Evolutionary conservation across 2,888 invertebrate genomes (phyloP).

Genomic region (Folsomia candida): DNA sequence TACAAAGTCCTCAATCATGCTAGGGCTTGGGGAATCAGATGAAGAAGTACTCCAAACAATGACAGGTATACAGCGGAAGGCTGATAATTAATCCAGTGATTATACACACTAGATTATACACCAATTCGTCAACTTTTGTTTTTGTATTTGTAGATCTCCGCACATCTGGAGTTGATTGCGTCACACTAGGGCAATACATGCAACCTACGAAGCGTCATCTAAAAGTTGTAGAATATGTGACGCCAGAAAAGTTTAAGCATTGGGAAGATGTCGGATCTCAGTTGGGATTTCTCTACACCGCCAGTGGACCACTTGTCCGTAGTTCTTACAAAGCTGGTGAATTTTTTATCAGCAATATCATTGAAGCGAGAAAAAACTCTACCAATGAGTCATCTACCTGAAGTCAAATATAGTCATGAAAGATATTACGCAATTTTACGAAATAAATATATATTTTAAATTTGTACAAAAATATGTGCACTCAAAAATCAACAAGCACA

Average conservation of each 20-base stretch:
- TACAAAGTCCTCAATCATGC: slow-evolving; percentile 97
- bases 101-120: not conserved
- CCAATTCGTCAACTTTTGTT: too few relatives aligned
- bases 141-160: slow-evolving; percentile 67
- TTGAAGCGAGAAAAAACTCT: slow-evolving; percentile 59
- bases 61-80: slow-evolving; percentile 59
- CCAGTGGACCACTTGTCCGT: slow-evolving; percentile 93
- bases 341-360: slow-evolving; percentile 78
- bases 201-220: slow-evolving; percentile 96
- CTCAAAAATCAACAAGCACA: too few relatives aligned
- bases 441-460: too few relatives aligned
- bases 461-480: too few relatives aligned
- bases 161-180: slow-evolving; percentile 80
- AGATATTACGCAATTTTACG: too few relatives aligned
- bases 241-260: slow-evolving; percentile 83
- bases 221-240: slow-evolving; percentile 91
- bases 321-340: slow-evolving; percentile 99
- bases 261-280: slow-evolving; percentile 80
- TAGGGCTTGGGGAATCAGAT: slow-evolving; percentile 90
- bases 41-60: slow-evolving; percentile 81
- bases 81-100: not conserved
- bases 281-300: slow-evolving; percentile 92
- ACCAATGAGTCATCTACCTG: not conserved
- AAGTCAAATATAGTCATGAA: too few relatives aligned
- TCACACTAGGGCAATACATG: slow-evolving; percentile 99